Base-by-base conservation (phyloP, 1,140 invertebrate species). In the Zaprionus ornatus region DNA sequence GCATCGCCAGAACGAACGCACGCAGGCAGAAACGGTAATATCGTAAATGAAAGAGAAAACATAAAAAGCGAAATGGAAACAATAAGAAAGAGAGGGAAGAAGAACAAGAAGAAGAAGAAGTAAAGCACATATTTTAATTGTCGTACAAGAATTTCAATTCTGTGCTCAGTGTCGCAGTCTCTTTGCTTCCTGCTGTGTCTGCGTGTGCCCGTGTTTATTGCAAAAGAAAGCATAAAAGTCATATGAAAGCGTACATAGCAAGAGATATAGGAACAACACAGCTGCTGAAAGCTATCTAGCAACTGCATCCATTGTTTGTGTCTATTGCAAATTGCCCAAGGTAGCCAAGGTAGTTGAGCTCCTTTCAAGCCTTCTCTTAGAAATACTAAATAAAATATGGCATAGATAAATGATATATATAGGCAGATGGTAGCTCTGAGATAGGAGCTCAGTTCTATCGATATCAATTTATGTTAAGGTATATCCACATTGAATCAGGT, bases 121-220 rank as follows among this genome's bases (percentile, higher is more conserved):
- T 61, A 77, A 83, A 88, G 71, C 84, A 78, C 55, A 87, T 83
- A 83, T 78, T 88, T 87, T 83, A 87, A 87, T 88, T 78, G 77
- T 65, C 84, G 67, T 87, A 77, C 61, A 88, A 75, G 56, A 87
- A 83, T 67, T 87, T 77, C 77, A 82, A 86, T 74, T 86, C 67
- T 80, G 78, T 84, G 84, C 77, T 50, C 7, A 19, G 17, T 72
- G 48, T 74, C n/a, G 55, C 62, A 74, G 52, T 66, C 35, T 79
- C 40, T 62, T 61, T 40, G 37, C 37, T n/a, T 57, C n/a, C 48
- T 17, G 21, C 4, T 54, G 2, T 60, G 5, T 37, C 10, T 29
- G 21, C 35, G 21, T 73, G 12, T 48, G 13, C 25, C 5, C 62
- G 37, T 70, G 23, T 50, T n/a, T 29, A 15, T 48, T 62, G 23